Conservation (phyloP, 1,140 invertebrate genomes). For the Hylaeus volcanicus region DNA sequence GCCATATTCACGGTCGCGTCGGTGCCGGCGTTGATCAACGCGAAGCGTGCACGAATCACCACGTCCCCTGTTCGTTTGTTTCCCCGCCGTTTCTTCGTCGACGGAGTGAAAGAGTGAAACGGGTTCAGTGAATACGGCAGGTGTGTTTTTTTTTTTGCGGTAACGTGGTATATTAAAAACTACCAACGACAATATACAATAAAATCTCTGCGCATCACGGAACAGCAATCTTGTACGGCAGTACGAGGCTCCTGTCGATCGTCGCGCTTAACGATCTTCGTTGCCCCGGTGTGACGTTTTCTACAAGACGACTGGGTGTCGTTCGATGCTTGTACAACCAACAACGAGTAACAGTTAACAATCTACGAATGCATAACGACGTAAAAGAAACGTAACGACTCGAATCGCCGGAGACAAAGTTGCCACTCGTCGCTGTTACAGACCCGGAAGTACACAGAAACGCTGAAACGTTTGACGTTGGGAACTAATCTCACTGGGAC, state of each 20-base stretch:
- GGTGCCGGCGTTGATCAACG: not conserved
- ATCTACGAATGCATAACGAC: slow-evolving; percentile 2
- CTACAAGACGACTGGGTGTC: slow-evolving; percentile 7
- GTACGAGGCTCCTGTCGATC: slow-evolving; percentile 24
- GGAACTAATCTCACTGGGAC: no score
- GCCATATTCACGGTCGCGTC: slow-evolving; percentile 69
- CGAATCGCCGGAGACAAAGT: slow-evolving; percentile 25
- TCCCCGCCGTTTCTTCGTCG: slow-evolving; percentile 45
- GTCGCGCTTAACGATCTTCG: slow-evolving; percentile 51
- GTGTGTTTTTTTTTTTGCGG: slow-evolving; percentile 65
- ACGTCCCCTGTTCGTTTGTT: not conserved
- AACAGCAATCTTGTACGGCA: slow-evolving; percentile 41
- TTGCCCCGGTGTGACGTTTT: slow-evolving; percentile 70
- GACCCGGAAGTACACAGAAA: no score
- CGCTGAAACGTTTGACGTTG: no score
- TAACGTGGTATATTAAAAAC: slow-evolving; percentile 72
- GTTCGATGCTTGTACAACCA: slow-evolving; percentile 3
- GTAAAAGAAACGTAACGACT: not conserved
- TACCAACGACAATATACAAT: slow-evolving; percentile 69
- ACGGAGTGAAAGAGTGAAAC: slow-evolving; percentile 51
- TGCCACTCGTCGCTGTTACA: not conserved
- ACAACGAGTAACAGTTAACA: slow-evolving; percentile 23
- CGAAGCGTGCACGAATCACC: not conserved
- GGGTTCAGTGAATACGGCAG: slow-evolving; percentile 77
- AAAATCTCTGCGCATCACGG: slow-evolving; percentile 37